Base-by-base conservation (phyloP, 2,888 invertebrate genomes). In the Bellardia bayeri region DNA sequence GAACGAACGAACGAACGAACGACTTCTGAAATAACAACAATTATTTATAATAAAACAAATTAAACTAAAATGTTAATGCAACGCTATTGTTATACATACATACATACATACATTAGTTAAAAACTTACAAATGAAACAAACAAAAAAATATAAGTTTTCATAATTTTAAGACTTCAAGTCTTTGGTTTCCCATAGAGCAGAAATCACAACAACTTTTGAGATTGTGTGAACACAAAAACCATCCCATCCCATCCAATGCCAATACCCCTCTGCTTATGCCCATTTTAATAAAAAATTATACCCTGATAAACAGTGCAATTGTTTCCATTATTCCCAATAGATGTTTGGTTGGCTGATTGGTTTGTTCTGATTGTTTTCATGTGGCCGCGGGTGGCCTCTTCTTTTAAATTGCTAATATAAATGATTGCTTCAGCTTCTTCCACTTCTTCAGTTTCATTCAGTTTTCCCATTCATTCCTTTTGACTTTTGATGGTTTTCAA, bases 401-500 rank as follows among this genome's bases (percentile, higher is more conserved):
- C 58, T 42, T 66, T 74, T 42, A 80, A 80, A 54, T 74, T 85
- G 79, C 78, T 74, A 79, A 79, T 85, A 84, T 58, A 74, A 85
- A 74, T 74, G 66, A 85, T 80, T 81, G 42, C 64, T 81, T 72
- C 16, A 64, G 23, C 8, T 72, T 72, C 64, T 64, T 42, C 63
- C 23, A 71, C 49, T 66, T 40, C 49, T 49, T 54, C 37, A 42
- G 42, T 51, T 61, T 42, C 51, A 51, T 63, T 76, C 58, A 64
- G 42, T 33, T 37, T 54, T 61, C 7, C 63, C 63, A 81, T 75
- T 82, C 33, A 72, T 82, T 61, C 69, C 33, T 64, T 79, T 74
- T 66, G 66, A 85, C 58, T 80, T 80, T 82, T 84, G 87, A 72
- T 78, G 87, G 87, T 87, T 84, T 87, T 82, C 81, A 84, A 87